Evolutionary conservation across 2,797 vertebrate genomes (phyloP), one percentile per base, ranked within the genome.

Genomic region (Gambusia yucatana): DNA sequence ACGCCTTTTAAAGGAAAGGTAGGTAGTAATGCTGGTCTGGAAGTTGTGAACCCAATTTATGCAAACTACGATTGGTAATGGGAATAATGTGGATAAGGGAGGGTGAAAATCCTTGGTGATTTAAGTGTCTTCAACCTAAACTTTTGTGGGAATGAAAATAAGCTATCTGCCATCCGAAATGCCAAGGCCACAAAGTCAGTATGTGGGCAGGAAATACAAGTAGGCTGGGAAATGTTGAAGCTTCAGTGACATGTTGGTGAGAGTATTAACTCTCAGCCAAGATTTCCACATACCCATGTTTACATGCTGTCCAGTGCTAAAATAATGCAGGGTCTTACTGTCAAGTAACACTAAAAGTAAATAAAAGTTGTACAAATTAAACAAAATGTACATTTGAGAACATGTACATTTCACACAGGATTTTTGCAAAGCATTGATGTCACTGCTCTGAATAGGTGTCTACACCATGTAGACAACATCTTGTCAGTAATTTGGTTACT

Each of bases 181-280:
- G 67, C 41, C 14, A 70, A 14, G 41, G 67, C 25, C 16, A 44
- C 10, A n/a, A 25, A 70, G 67, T 44, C 67, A 44, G 67, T 28
- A 28, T 70, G 67, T 67, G 63, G 63, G 63, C 36, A 67, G 33
- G 36, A 41, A 41, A 67, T 41, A 41, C 33, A 67, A 67, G 63
- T 41, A 67, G 63, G 63, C 67, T 14, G 41, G 11, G 2, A 70
- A 70, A 70, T 70, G 67, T 70, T 44, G 39, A 70, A 43, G 41
- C 36, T 16, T 41, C 20, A 39, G 63, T 41, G 63, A 67, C 67
- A 70, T 70, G 41, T 70, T 13, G 25, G 10, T 25, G 41, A 70
- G 25, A 4, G 41, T 7, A n/a, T 70, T n/a, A n/a, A 43, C 41
- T 43, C 22, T 44, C 10, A 70, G 25, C 39, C 22, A 44, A 25